Conservation (phyloP, 2,888 invertebrate species). For the Ophion slaviceki region DNA sequence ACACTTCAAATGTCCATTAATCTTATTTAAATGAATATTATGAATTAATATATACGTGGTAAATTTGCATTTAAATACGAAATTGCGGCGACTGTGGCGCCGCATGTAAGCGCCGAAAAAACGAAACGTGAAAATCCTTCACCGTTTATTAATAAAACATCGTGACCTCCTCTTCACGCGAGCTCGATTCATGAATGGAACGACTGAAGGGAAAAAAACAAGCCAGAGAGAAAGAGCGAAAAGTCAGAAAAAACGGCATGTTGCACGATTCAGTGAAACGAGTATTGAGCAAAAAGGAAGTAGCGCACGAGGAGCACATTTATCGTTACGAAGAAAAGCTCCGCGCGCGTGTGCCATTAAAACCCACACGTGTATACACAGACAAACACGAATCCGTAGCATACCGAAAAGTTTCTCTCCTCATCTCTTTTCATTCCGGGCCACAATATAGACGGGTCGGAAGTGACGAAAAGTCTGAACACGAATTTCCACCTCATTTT, state of each 20-base stretch:
- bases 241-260: conserved; percentile 1
- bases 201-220: conserved; percentile 16
- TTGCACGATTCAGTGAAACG: conserved; percentile 20
- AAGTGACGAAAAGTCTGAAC: not conserved
- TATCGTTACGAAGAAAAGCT: conserved; percentile 8
- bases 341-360: not conserved
- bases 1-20: too few species aligned
- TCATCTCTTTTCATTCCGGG: not conserved
- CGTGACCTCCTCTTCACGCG: conserved; percentile 66
- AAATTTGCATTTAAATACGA: not conserved
- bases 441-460: not conserved
- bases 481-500: not conserved
- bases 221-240: not conserved
- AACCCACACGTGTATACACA: not conserved
- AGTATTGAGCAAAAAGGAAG: conserved; percentile 10
- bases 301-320: not conserved
- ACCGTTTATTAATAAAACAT: conserved; percentile 76
- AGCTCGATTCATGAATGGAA: conserved; percentile 78
- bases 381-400: not conserved
- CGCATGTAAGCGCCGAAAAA: conserved; percentile 6
- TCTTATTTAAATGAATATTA: not conserved
- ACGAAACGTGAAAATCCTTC: conserved; percentile 62
- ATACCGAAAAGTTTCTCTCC: not conserved
- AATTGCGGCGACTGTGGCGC: not conserved
- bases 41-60: not conserved